Conservation (phyloP, 1,140 invertebrate genomes). For the Tetragnatha versicolor region DNA sequence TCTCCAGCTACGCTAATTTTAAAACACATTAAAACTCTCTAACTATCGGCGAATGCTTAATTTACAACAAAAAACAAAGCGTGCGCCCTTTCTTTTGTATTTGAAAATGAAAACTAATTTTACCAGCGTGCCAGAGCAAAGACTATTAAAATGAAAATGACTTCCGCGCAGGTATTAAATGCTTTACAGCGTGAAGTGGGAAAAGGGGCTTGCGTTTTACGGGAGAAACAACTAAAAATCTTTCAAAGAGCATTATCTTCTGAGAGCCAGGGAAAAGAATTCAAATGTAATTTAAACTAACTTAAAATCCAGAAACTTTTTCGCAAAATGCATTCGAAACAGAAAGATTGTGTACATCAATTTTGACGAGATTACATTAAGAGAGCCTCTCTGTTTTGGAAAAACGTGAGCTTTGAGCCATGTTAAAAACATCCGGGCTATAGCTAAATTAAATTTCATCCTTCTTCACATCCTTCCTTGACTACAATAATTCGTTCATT, state of each 20-base stretch:
- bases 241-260: slow-evolving; percentile 16
- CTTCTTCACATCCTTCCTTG: no score
- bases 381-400: background rate
- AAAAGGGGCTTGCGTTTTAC: background rate
- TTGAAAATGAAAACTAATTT: background rate
- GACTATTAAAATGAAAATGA: slow-evolving; percentile 1
- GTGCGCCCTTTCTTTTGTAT: background rate
- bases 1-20: no score
- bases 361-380: background rate
- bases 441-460: slow-evolving; percentile 17
- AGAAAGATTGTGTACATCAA: background rate
- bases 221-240: slow-evolving; percentile 7
- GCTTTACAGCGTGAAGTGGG: background rate
- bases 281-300: slow-evolving; percentile 26
- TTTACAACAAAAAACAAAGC: background rate
- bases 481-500: no score
- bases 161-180: slow-evolving; percentile 5
- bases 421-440: background rate
- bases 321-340: background rate
- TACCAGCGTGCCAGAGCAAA: background rate
- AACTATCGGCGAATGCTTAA: background rate
- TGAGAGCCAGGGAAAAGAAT: background rate
- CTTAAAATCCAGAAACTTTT: slow-evolving; percentile 3
- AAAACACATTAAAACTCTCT: no score
- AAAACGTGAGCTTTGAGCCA: background rate